Evolutionary conservation across 2,797 vertebrate genomes (phyloP).

Genomic region (Darevskia nairensis): DNA sequence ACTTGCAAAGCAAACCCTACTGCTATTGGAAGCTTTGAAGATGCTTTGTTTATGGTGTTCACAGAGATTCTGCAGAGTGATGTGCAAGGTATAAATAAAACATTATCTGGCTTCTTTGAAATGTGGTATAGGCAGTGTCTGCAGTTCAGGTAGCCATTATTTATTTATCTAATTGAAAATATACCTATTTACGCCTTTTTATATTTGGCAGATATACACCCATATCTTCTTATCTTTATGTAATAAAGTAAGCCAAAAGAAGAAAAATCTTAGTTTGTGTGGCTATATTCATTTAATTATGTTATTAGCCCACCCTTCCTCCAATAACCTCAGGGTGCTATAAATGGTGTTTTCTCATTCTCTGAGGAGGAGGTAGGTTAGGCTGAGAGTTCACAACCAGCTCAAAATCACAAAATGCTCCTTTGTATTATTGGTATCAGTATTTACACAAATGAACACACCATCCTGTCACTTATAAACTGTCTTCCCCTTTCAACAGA

Average conservation of each 20-base stretch:
- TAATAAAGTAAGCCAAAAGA: background rate
- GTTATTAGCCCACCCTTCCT: background rate
- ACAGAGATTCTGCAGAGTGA: constrained; percentile 98
- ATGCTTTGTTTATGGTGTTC: constrained; percentile 96
- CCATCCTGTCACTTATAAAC: background rate
- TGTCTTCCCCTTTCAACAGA: constrained; percentile 78
- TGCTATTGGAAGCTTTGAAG: constrained; percentile 93
- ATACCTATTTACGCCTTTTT: background rate
- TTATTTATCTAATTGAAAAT: background rate
- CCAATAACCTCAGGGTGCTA: background rate
- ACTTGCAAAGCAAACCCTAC: constrained; percentile 93
- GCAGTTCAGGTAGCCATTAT: background rate
- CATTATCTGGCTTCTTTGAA: background rate
- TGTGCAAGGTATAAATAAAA: constrained; percentile 89
- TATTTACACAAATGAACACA: background rate
- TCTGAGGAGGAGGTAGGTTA: background rate
- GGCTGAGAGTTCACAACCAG: background rate
- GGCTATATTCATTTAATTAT: background rate
- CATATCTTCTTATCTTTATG: background rate
- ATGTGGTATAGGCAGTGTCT: background rate
- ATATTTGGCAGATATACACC: background rate
- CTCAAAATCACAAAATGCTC: background rate
- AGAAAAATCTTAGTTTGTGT: background rate
- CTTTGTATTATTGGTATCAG: background rate
- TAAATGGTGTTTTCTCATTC: background rate